phyloP scores from a whole-genome alignment of 2,113 vertebrate species.

The Phylloscopus trochiloides region DNA sequence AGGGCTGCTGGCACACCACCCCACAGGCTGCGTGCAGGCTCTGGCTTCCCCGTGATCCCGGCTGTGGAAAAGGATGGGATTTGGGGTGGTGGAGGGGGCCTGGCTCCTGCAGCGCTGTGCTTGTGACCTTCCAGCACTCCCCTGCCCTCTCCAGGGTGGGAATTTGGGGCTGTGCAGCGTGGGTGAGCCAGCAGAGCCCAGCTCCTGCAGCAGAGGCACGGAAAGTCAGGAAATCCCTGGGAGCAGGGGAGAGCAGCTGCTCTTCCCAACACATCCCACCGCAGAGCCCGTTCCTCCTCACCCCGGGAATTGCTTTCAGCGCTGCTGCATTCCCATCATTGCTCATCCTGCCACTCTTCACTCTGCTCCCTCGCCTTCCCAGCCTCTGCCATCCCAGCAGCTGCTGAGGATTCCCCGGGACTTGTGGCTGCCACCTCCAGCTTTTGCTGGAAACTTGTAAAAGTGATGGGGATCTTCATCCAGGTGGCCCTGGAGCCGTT shows the following conservation, averaged over 20 bases:
- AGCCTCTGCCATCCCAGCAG: not conserved
- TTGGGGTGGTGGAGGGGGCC: not conserved
- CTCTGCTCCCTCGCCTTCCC: accelerated
- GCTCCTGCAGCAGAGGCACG: not conserved
- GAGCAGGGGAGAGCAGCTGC: not conserved
- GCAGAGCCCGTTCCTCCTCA: not conserved
- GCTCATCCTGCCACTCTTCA: accelerated
- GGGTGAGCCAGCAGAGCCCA: not conserved
- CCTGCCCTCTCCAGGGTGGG: not conserved
- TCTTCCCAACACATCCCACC: not conserved
- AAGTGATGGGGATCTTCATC: not conserved
- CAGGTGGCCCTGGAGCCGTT: not conserved
- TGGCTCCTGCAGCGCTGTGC: accelerated
- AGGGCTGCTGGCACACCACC: not conserved
- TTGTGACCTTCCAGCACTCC: not conserved
- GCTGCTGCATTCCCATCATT: not conserved
- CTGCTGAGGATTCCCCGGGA: not conserved
- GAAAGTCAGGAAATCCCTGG: not conserved
- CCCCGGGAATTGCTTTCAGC: not conserved
- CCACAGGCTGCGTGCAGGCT: not conserved
- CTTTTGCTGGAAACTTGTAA: not conserved
- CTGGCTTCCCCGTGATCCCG: not conserved
- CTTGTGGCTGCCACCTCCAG: not conserved
- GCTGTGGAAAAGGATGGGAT: not conserved
- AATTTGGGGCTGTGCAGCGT: not conserved